Base-by-base conservation (phyloP, 2,888 invertebrate species). In the Lasioglossum figueresi region DNA sequence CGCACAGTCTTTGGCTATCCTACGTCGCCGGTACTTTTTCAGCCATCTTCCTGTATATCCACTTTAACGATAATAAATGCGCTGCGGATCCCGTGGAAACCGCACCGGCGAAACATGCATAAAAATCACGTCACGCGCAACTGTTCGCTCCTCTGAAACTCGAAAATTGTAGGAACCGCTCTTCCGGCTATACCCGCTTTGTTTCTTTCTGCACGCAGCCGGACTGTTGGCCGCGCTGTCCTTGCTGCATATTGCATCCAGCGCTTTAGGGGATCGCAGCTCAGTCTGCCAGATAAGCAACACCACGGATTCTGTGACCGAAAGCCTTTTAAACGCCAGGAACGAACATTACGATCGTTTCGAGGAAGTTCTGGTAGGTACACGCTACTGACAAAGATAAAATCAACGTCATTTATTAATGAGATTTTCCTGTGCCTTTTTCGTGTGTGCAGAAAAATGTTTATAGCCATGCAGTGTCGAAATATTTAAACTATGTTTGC, bases 1-100 rank as follows among this genome's bases (percentile, higher is more conserved):
- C 95, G 27, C 93, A 95, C 89, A 93, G 93, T 78, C 93, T 95
- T 48, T 95, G 95, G 95, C 93, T 95, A 10, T 95, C 95, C 80
- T 94, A 95, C 81, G 94, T 95, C 23, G 95, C 95, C 87, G 95
- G 95, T 95, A 92, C 89, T 89, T 80, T 48, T 80, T 68, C 31
- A 68, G 34, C 4, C 66, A 34, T 68, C 37, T 68, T 37, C 8
- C 34, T 37, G 31, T 19, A 23, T 34, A 23, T 34, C 34, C 31
- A 4, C 34, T 68, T 34, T 68, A 34, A 34, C 66, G 23, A 68
- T 68, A 68, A 68, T 37, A 34, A 37, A 68, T 68, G 66, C 34
- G 37, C 34, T 37, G 34, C 66, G 34, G 34, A 19, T 1, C 19
- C 10, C 34, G 19, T 19, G 19, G 10, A 66, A 66, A 63, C 63